Base-by-base conservation (phyloP, 2,113 vertebrate species). In the Melospiza melodia region DNA sequence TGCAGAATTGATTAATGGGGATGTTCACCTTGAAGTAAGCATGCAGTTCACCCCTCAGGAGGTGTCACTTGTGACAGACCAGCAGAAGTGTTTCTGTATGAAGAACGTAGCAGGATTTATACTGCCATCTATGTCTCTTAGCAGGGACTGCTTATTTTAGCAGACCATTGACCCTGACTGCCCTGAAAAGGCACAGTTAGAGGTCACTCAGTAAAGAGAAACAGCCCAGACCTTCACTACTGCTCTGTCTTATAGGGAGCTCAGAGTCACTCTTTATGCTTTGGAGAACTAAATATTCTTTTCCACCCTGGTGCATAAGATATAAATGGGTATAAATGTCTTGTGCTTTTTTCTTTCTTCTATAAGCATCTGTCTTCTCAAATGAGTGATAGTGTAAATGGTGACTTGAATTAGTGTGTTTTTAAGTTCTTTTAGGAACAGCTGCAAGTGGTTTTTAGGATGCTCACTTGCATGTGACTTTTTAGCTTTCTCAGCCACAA, bases 61-160 rank as follows among this genome's bases (percentile, higher is more conserved):
- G 98, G 89, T 90, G 94, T 97, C 20, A 96, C 37, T 48, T 98
- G 95, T 90, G 96, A 85, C 48, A 98, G 93, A 65, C 48, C 62
- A 37, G 89, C 51, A 97, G 85, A 77, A 97, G 98, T 55, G 65
- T 96, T 96, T 97, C 94, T 97, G 10, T 22, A 49, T 79, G 71
- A 61, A 75, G 35, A 43, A 86, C 58, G 61, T 28, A 95, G 44
- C 43, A 94, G 69, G 69, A 54, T 93, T 85, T 93, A 57, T 27
- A 17, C 25, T 66, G 27, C 49, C 30, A 31, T 65, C 28, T 39
- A n/a, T 57, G 37, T 39, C 16, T 68, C 27, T 55, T 72, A 55
- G 33, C 33, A 54, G 55, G n/a, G 12, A 39, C 27, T 58, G 20
- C 66, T 81, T 87, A n/a, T 91, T 93, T 73, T 89, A 66, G 30